phyloP scores from a whole-genome alignment of 30 jellyfish, hydroid and myxozoan species.

The Phacellophora camtschatica region DNA sequence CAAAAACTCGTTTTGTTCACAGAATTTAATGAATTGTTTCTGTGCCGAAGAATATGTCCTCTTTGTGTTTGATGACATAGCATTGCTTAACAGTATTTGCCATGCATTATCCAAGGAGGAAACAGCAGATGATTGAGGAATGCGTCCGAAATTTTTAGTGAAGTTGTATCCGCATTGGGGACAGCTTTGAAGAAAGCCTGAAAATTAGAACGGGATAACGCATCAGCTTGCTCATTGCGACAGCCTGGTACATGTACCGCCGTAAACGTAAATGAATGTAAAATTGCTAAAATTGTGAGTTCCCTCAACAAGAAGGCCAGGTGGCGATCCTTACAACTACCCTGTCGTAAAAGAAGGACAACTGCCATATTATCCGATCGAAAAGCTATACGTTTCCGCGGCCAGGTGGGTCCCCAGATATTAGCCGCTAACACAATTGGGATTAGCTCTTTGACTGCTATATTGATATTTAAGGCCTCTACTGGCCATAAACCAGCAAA shows the following conservation, averaged over 20 bases:
- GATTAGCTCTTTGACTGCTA: constrained; percentile 23
- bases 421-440: constrained; percentile 40
- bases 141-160: not conserved
- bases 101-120: too few relatives aligned
- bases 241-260: constrained; percentile 12
- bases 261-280: not conserved
- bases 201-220: constrained; percentile 4
- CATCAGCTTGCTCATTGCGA: constrained; percentile 18
- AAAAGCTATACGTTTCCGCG: not conserved
- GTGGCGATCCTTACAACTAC: constrained; percentile 28
- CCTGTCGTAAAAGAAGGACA: not conserved
- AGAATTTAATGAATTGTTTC: too few relatives aligned
- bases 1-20: too few relatives aligned
- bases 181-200: not conserved
- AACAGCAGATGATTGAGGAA: too few relatives aligned
- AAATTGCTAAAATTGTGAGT: not conserved
- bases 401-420: constrained; percentile 22
- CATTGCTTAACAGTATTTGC: too few relatives aligned
- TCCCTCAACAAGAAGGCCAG: constrained; percentile 20
- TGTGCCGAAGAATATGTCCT: too few relatives aligned
- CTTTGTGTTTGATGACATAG: too few relatives aligned
- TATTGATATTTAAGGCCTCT: not conserved
- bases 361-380: constrained; percentile 13
- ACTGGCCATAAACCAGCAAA: constrained; percentile 12
- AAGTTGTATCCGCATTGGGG: not conserved